Percentiles rank a stretch among this genome's conserved stretches.
Conservation (phyloP, 2,888 invertebrate species). For the Ametastegia equiseti region DNA sequence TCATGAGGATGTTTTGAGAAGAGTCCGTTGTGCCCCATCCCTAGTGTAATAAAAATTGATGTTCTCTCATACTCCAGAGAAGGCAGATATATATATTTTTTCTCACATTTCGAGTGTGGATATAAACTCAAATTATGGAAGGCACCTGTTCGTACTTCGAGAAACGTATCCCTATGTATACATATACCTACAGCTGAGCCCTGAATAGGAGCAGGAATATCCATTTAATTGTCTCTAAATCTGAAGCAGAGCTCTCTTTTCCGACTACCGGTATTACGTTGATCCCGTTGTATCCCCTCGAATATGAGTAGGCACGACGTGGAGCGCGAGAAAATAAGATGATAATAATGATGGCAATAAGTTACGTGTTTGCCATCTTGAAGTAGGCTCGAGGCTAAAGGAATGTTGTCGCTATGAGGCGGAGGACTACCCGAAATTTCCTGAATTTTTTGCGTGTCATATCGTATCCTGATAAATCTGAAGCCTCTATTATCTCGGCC, state of each 20-base stretch:
- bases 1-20: no score
- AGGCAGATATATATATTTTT: not conserved
- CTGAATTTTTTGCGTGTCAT: not conserved
- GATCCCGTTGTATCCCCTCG: slow-evolving; percentile 19
- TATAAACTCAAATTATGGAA: not conserved
- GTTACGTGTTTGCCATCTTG: slow-evolving; percentile 38
- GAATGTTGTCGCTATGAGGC: not conserved
- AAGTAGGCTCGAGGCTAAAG: not conserved
- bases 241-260: not conserved
- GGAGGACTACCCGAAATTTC: not conserved
- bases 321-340: slow-evolving; percentile 4
- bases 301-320: not conserved
- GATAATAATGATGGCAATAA: slow-evolving; percentile 32
- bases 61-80: not conserved
- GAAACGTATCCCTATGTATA: no score
- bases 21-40: not conserved
- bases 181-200: not conserved
- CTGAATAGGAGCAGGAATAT: not conserved
- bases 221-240: slow-evolving; percentile 14
- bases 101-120: no score
- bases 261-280: not conserved
- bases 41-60: slow-evolving; percentile 7
- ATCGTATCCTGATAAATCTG: slow-evolving; percentile 6
- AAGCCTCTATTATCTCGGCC: not conserved
- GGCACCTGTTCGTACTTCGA: not conserved